These are phyloP conservation scores for Bombus confusus DNA, from an alignment of 1,140 invertebrate species.

Conservation along the genomic window DNA sequence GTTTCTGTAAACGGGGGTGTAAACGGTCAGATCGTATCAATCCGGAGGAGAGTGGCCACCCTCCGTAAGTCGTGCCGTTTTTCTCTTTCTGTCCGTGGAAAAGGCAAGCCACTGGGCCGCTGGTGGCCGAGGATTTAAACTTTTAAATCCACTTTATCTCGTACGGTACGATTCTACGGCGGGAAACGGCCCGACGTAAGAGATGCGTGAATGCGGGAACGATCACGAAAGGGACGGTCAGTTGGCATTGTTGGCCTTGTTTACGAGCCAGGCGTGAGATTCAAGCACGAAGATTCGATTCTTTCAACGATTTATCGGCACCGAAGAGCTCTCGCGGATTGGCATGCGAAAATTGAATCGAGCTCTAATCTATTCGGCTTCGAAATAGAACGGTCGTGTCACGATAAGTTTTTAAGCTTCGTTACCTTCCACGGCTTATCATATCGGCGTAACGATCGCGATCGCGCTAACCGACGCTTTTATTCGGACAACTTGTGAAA, in stretches of 20 bases:
- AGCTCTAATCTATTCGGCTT: not conserved
- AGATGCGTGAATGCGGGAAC: conserved; percentile 66
- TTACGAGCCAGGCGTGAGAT: conserved; percentile 81
- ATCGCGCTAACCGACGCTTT: not conserved
- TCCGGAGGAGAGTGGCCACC: conserved; percentile 68
- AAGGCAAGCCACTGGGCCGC: conserved; percentile 60
- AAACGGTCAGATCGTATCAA: conserved; percentile 78
- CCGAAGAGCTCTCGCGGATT: conserved; percentile 57
- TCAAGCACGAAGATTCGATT: conserved; percentile 74
- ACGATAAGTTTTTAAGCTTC: not conserved
- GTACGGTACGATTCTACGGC: conserved; percentile 68
- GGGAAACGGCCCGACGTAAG: conserved; percentile 55
- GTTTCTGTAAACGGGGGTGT: conserved; percentile 45
- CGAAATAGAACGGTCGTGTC: not conserved
- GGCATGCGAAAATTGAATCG: conserved; percentile 46
- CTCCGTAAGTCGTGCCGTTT: conserved; percentile 39
- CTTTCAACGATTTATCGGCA: conserved; percentile 62
- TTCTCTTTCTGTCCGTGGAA: conserved; percentile 20
- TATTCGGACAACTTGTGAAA: not conserved
- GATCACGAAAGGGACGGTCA: conserved; percentile 74
- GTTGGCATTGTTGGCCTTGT: conserved; percentile 80
- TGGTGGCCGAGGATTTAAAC: conserved; percentile 76
- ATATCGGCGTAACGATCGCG: not conserved
- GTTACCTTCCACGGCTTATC: not conserved
- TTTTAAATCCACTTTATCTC: conserved; percentile 81